Base-by-base conservation (phyloP, 2,797 vertebrate genomes). In the Myoxocephalus aenaeus region DNA sequence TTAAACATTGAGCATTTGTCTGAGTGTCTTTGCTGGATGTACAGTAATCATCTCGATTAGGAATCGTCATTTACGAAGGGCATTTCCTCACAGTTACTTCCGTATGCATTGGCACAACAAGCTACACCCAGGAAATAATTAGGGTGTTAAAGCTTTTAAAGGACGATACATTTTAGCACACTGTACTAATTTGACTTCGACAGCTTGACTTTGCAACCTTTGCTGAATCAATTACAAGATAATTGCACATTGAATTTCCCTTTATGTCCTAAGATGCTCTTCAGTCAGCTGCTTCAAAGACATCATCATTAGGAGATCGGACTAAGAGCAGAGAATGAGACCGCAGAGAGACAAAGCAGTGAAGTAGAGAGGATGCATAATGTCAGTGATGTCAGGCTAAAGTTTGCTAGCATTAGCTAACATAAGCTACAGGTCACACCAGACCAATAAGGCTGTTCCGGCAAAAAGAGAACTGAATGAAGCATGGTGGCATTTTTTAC, bases 161-260 rank as follows among this genome's bases (percentile, higher is more conserved):
- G 40, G 36, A 46, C 51, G 44, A 25, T 13, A 38, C 42, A 22
- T 53, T 42, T 65, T n/a, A n/a, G 17, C 27, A 20, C n/a, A 36
- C 36, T 62, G 46, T 36, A 63, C 57, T 56, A 29, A 54, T 48
- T 62, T 56, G 25, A 62, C 56, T 61, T 54, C 54, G n/a, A 73
- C 77, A 61, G 36, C 61, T 29, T 34, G 51, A 57, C 62, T 65
- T 13, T 48, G 29, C 25, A 56, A 38, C 40, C 42, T 51, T 44
- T 42, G 57, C 20, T 36, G 32, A 65, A 46, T 65, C 75, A 34
- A 14, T 65, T 53, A 53, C 53, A 59, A 22, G 62, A 65, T 78
- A 44, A 65, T 53, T 38, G 27, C 74, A 20, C 6, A 50, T 4
- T 65, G 40, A 48, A 48, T 64, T 56, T 77, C 59, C 53, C 25